phyloP scores from a whole-genome alignment of 2,888 invertebrate species.

The Choristoneura rosaceana region DNA sequence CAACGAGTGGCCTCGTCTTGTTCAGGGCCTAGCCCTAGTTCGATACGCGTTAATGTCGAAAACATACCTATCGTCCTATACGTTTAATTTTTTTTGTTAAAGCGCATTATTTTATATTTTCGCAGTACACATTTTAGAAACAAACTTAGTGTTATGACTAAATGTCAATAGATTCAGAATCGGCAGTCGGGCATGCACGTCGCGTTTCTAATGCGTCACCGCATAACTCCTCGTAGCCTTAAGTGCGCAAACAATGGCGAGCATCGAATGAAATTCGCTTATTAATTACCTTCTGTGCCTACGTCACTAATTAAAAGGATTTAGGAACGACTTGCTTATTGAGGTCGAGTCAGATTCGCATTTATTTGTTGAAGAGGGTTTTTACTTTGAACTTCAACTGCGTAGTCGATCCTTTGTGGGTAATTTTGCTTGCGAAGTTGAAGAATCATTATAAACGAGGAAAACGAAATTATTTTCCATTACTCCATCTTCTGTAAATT shows the following conservation, averaged over 20 bases:
- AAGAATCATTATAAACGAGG: conserved; percentile 15
- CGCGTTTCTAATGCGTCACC: conserved; percentile 39
- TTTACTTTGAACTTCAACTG: conserved; percentile 1
- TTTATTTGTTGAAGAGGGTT: neutral
- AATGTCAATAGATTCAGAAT: neutral
- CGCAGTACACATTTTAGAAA: neutral
- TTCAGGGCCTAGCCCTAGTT: too few relatives aligned
- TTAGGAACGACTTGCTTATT: conserved; percentile 5
- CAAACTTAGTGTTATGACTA: neutral
- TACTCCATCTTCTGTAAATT: conserved; percentile 11
- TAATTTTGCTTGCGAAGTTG: conserved; percentile 2
- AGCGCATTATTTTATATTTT: neutral
- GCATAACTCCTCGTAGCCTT: conserved; percentile 33
- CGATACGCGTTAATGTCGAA: too few relatives aligned
- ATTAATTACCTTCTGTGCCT: neutral
- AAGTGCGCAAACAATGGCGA: conserved; percentile 39
- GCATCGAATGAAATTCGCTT: conserved; percentile 20
- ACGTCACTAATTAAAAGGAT: conserved; percentile 22
- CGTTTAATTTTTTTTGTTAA: neutral
- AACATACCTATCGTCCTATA: too few relatives aligned
- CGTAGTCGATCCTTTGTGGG: conserved; percentile 1
- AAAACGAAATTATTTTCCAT: conserved; percentile 24
- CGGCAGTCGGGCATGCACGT: conserved; percentile 24
- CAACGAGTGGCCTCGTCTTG: too few relatives aligned
- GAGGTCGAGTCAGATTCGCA: neutral